These are phyloP conservation scores for Zaprionus nigranus DNA, from an alignment of 1,140 invertebrate genomes.

Conservation along the genomic window DNA sequence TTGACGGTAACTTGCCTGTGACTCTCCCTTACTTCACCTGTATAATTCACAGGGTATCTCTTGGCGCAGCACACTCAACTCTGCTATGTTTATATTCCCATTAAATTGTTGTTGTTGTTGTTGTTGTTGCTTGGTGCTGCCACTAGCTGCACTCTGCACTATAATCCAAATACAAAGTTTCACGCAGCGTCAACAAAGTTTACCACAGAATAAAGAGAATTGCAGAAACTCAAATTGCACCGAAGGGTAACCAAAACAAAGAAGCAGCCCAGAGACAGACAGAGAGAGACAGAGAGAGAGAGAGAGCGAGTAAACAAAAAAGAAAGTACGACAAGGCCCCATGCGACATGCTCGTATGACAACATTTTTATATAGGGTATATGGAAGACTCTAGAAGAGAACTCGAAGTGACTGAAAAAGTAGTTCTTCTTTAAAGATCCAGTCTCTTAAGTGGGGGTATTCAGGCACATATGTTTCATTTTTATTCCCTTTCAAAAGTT, in stretches of 20 bases:
- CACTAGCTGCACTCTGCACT: constrained; percentile 1
- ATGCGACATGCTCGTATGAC: background rate
- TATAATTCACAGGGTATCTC: background rate
- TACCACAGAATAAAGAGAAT: constrained; percentile 4
- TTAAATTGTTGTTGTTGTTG: constrained; percentile 4
- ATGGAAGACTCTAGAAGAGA: background rate
- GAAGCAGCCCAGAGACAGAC: constrained; percentile 1
- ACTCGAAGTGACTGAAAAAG: too few species aligned
- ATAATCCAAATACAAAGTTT: constrained; percentile 6
- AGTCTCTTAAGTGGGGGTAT: too few species aligned
- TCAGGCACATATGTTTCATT: too few species aligned
- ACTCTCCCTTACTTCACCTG: too few species aligned
- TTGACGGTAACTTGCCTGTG: too few species aligned
- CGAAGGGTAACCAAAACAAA: constrained; percentile 3
- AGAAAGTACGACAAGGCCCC: constrained; percentile 1
- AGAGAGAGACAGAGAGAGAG: constrained; percentile 19
- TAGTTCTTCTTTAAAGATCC: too few species aligned
- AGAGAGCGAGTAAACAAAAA: background rate
- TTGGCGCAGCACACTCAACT: background rate
- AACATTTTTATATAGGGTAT: background rate
- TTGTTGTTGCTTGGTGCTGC: background rate
- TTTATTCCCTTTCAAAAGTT: too few species aligned
- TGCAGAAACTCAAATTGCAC: constrained; percentile 3
- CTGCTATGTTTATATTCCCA: background rate
- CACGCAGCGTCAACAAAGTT: constrained; percentile 6